Conservation (phyloP, 2,113 vertebrate genomes). For the Hemibagrus wyckioides region DNA sequence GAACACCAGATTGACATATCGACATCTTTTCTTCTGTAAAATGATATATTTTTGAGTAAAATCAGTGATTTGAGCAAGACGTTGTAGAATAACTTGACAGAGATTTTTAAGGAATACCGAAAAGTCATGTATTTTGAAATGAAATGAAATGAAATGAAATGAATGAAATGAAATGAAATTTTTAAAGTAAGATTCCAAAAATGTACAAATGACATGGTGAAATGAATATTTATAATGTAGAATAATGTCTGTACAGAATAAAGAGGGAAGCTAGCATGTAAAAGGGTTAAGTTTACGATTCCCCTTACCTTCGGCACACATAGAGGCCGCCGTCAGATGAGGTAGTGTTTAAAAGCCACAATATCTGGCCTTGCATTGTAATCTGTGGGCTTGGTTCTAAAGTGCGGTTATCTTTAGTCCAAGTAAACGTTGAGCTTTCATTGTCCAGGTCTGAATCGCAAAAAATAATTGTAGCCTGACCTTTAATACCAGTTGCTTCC, state of each 20-base stretch:
- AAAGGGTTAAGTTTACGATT: no score
- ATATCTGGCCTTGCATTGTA: background rate
- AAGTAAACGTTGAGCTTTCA: background rate
- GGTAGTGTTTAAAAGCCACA: constrained; percentile 35
- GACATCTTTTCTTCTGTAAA: no score
- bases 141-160: no score
- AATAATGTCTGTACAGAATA: background rate
- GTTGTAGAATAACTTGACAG: no score
- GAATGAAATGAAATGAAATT: no score
- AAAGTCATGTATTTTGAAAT: background rate
- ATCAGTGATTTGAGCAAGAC: no score
- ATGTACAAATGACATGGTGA: no score
- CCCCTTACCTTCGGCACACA: constrained; percentile 17
- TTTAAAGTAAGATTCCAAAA: no score
- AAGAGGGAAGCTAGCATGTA: no score
- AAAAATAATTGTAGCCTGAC: background rate
- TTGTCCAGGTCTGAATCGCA: background rate
- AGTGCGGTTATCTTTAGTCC: constrained; percentile 34
- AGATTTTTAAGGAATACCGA: background rate
- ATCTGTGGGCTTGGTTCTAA: background rate
- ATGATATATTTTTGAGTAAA: no score
- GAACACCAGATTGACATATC: no score
- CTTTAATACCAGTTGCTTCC: background rate
- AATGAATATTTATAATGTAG: background rate
- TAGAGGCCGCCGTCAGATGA: constrained; percentile 31